A percentile compares a stretch with the other conserved stretches of the same genome.
Conservation (phyloP, 92 coral and sea anemone genomes). For the Parazoanthus darwini region DNA sequence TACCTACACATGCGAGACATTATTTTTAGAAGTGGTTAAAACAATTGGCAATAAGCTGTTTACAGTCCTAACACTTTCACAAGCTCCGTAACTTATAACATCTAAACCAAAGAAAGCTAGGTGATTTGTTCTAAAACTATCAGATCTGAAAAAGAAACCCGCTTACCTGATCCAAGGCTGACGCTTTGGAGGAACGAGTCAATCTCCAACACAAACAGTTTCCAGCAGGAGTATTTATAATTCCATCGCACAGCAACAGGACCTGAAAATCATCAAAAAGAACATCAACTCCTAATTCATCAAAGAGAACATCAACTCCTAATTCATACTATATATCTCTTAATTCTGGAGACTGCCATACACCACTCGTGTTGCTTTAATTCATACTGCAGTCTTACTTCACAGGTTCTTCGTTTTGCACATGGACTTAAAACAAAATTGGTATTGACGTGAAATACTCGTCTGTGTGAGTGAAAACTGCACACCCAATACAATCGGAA, state of each 20-base stretch:
- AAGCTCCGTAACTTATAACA: not conserved
- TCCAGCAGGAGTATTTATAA: conserved; percentile 87
- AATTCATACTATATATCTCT: not conserved
- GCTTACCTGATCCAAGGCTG: conserved; percentile 77
- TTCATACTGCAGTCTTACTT: no score
- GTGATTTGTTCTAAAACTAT: not conserved
- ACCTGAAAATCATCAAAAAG: conserved; percentile 50
- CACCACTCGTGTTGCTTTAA: no score
- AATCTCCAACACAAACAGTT: conserved; percentile 88
- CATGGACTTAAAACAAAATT: not conserved
- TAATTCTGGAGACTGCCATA: not conserved
- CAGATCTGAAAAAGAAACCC: not conserved
- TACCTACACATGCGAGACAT: not conserved
- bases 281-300: not conserved
- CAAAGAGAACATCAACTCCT: not conserved
- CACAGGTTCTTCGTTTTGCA: no score
- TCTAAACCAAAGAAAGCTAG: not conserved
- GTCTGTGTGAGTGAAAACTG: not conserved
- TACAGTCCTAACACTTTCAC: not conserved
- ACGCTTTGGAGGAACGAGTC: conserved; percentile 81
- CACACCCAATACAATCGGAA: not conserved
- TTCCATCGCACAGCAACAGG: conserved; percentile 86
- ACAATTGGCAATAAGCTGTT: not conserved
- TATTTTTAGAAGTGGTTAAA: no score
- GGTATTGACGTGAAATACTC: not conserved